These are phyloP conservation scores for Tricholauxania praeusta DNA, from an alignment of 2,888 invertebrate genomes.

Conservation along the genomic window DNA sequence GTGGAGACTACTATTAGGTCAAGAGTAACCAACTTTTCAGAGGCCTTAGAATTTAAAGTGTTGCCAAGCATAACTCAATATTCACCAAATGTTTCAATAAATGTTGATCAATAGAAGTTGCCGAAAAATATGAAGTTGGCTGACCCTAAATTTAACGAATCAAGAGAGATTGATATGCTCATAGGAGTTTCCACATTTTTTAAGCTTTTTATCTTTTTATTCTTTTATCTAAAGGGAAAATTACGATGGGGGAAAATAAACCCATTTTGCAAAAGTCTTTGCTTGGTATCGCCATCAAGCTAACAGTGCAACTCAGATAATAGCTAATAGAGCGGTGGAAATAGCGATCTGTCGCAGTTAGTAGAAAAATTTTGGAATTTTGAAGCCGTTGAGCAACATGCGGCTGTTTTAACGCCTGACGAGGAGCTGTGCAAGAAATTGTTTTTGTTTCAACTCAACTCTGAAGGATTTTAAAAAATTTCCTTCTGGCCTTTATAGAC, in stretches of 20 bases:
- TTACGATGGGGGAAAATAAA: neutral
- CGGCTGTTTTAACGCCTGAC: neutral
- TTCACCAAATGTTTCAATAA: neutral
- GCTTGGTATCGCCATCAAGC: neutral
- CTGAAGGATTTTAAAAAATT: too few species aligned
- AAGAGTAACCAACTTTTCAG: slow-evolving; percentile 7
- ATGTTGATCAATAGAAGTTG: neutral
- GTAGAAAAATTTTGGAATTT: slow-evolving; percentile 3
- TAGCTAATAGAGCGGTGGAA: neutral
- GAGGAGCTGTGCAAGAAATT: neutral
- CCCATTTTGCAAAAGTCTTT: slow-evolving; percentile 13
- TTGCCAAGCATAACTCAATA: too few species aligned
- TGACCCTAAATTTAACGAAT: slow-evolving; percentile 12
- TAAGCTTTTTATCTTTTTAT: too few species aligned
- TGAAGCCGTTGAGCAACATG: neutral
- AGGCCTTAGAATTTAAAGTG: neutral
- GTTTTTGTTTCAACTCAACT: too few species aligned
- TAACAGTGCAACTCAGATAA: neutral
- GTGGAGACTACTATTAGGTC: neutral
- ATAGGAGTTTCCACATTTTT: slow-evolving; percentile 6
- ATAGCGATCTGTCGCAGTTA: neutral
- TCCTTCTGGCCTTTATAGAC: neutral
- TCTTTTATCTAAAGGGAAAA: slow-evolving; percentile 3
- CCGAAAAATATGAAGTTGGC: neutral
- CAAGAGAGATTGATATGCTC: neutral